These are phyloP conservation scores for Buphagus erythrorhynchus DNA, from an alignment of 2,797 vertebrate genomes.

Conservation along the genomic window DNA sequence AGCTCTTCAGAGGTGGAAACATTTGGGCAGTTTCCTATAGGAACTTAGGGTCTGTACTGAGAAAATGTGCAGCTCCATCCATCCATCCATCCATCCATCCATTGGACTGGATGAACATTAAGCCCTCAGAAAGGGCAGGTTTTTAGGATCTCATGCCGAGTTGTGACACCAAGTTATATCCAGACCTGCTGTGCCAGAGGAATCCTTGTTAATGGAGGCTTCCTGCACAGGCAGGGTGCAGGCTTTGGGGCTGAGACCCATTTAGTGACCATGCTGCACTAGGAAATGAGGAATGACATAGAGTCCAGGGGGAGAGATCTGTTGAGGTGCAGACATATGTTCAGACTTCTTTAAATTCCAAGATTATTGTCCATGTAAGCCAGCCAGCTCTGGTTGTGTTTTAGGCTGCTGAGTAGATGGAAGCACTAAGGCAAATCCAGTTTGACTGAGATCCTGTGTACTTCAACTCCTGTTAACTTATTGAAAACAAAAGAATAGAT, in stretches of 20 bases:
- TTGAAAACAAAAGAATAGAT: neutral
- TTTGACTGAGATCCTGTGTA: neutral
- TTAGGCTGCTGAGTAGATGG: neutral
- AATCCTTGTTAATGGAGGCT: neutral
- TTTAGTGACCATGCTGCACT: neutral
- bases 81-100: accelerated
- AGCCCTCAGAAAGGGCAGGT: neutral
- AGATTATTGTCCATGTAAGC: neutral
- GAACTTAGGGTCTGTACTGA: neutral
- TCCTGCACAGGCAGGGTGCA: neutral
- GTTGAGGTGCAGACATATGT: neutral
- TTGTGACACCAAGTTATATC: neutral
- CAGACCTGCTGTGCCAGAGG: neutral
- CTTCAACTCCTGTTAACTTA: neutral
- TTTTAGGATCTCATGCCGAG: neutral
- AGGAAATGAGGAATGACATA: neutral
- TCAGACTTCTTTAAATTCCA: neutral
- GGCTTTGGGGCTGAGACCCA: neutral
- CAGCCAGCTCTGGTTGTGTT: neutral
- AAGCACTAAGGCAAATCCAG: neutral
- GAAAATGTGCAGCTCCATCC: neutral
- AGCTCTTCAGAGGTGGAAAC: neutral
- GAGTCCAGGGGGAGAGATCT: neutral
- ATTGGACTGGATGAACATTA: neutral
- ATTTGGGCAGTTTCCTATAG: neutral